A percentile compares a stretch with the other conserved stretches of the same genome.
These are phyloP conservation scores for Crenichthys baileyi DNA, from an alignment of 2,797 vertebrate genomes.

Conservation along the genomic window DNA sequence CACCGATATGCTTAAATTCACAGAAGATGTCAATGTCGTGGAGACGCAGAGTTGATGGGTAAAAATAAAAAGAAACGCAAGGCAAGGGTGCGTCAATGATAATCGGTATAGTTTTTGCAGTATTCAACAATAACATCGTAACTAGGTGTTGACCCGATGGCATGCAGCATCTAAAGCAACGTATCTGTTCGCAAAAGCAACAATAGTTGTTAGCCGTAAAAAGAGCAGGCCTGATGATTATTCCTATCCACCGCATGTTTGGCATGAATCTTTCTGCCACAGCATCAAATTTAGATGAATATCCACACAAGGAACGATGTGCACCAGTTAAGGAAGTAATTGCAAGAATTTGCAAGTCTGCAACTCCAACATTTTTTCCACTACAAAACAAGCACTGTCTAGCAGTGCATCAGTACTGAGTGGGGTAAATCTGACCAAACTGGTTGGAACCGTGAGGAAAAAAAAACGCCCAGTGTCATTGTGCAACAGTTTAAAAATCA, in stretches of 20 bases:
- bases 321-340: neutral
- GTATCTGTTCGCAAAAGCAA: too few relatives aligned
- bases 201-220: too few relatives aligned
- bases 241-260: neutral
- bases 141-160: too few relatives aligned
- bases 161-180: too few relatives aligned
- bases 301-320: too few relatives aligned
- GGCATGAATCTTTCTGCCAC: neutral
- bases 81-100: too few relatives aligned
- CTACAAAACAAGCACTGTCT: conserved; percentile 46
- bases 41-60: too few relatives aligned
- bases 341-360: neutral
- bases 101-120: too few relatives aligned
- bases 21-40: too few relatives aligned
- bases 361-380: conserved; percentile 18
- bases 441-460: conserved; percentile 46
- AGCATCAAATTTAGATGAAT: neutral
- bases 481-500: conserved; percentile 54
- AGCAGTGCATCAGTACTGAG: conserved; percentile 2
- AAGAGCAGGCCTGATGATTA: neutral
- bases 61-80: too few relatives aligned
- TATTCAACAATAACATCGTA: too few relatives aligned
- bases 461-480: conserved; percentile 52
- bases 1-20: too few relatives aligned
- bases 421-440: conserved; percentile 60